These are phyloP conservation scores for Tridacna crocea DNA, from an alignment of 2,888 invertebrate species.

Conservation along the genomic window DNA sequence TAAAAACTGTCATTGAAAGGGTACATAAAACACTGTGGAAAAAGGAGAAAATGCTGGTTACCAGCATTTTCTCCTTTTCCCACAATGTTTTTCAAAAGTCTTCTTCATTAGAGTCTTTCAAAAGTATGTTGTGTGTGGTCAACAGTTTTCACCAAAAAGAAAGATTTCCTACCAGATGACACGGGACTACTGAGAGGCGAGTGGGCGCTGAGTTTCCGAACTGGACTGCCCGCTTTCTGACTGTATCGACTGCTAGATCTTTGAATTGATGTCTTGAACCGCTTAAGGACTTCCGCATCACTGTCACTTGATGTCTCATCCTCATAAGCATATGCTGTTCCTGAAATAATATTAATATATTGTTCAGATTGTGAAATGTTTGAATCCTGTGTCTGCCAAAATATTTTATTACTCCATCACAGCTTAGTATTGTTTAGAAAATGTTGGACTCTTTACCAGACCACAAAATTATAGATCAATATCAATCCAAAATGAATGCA, in stretches of 20 bases:
- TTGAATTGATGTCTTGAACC: constrained; percentile 83
- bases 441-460: too few relatives aligned
- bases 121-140: neutral
- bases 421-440: too few relatives aligned
- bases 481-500: too few relatives aligned
- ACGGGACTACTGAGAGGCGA: constrained; percentile 20
- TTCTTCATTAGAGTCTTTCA: neutral
- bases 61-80: neutral
- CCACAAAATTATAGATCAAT: too few relatives aligned
- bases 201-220: neutral
- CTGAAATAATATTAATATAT: constrained; percentile 59
- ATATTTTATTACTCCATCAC: too few relatives aligned
- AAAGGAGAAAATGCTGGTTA: neutral
- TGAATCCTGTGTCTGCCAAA: too few relatives aligned
- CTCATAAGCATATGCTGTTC: constrained; percentile 87
- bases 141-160: neutral
- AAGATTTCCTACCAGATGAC: constrained; percentile 1
- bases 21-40: neutral
- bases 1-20: too few relatives aligned
- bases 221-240: constrained; percentile 41
- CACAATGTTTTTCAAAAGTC: neutral
- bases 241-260: constrained; percentile 60
- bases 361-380: too few relatives aligned
- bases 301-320: constrained; percentile 91
- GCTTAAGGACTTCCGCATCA: constrained; percentile 89